Evolutionary conservation across 2,888 invertebrate species (phyloP).

Genomic region (Melanostoma mellinum): DNA sequence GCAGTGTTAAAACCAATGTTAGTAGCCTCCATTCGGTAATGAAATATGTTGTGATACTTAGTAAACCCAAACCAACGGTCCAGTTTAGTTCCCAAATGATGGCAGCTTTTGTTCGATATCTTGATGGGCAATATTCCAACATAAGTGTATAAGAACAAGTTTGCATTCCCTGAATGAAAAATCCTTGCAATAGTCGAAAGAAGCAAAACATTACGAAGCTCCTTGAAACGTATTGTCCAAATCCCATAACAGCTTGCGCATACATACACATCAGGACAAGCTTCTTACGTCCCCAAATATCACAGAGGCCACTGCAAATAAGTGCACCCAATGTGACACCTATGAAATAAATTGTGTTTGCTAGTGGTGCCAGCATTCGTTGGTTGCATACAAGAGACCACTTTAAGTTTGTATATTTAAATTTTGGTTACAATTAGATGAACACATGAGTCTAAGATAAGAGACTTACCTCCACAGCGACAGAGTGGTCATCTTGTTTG

Average conservation of each 20-base stretch:
- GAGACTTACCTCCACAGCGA: slow-evolving; percentile 70
- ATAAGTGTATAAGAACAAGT: slow-evolving; percentile 82
- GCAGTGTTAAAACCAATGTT: slow-evolving; percentile 83
- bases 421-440: neutral
- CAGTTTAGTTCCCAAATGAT: slow-evolving; percentile 82
- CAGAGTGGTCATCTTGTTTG: slow-evolving; percentile 73
- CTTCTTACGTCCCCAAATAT: slow-evolving; percentile 81
- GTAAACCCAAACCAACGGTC: slow-evolving; percentile 81
- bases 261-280: slow-evolving; percentile 81
- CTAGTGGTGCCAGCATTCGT: slow-evolving; percentile 77
- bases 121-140: slow-evolving; percentile 82
- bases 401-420: slow-evolving; percentile 43
- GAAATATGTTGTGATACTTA: slow-evolving; percentile 82
- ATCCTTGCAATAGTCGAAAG: slow-evolving; percentile 81
- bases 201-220: slow-evolving; percentile 79
- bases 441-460: neutral
- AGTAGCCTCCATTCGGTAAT: slow-evolving; percentile 83
- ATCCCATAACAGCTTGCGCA: slow-evolving; percentile 78
- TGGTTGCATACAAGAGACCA: slow-evolving; percentile 81
- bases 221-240: slow-evolving; percentile 75
- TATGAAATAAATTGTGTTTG: slow-evolving; percentile 79
- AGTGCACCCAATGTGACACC: slow-evolving; percentile 82
- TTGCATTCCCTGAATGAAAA: slow-evolving; percentile 83
- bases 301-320: slow-evolving; percentile 80
- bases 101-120: slow-evolving; percentile 82